Evolutionary conservation across 2,888 invertebrate genomes (phyloP).

Genomic region (Argyra leucocephala): DNA sequence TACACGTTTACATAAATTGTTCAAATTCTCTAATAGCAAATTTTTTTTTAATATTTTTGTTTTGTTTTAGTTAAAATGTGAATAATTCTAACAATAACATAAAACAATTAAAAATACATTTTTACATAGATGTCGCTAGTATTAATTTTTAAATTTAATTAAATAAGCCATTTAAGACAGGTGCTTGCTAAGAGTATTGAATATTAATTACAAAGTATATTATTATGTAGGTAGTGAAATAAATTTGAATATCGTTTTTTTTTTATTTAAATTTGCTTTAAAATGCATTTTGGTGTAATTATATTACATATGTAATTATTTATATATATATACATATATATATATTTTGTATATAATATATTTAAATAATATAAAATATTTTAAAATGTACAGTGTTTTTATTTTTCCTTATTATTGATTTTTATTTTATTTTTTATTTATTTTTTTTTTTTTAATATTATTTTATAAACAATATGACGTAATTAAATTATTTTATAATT

Average conservation of each 20-base stretch:
- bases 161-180: neutral
- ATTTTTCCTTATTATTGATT: neutral
- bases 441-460: neutral
- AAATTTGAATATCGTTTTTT: neutral
- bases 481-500: neutral
- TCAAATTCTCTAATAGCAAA: too few relatives aligned
- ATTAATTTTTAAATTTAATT: neutral
- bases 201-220: neutral
- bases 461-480: neutral
- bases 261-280: slow-evolving; percentile 2
- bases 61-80: too few relatives aligned
- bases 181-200: slow-evolving; percentile 2
- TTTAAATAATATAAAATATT: neutral
- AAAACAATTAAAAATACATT: neutral
- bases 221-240: neutral
- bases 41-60: too few relatives aligned
- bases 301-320: neutral
- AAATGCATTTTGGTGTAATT: neutral
- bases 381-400: slow-evolving; percentile 4
- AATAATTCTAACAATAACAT: too few relatives aligned
- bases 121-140: neutral
- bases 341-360: neutral
- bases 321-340: neutral
- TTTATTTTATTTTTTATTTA: neutral
- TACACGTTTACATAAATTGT: too few relatives aligned